These are phyloP conservation scores for Tapera naevia DNA, from an alignment of 2,797 vertebrate genomes.

Conservation along the genomic window DNA sequence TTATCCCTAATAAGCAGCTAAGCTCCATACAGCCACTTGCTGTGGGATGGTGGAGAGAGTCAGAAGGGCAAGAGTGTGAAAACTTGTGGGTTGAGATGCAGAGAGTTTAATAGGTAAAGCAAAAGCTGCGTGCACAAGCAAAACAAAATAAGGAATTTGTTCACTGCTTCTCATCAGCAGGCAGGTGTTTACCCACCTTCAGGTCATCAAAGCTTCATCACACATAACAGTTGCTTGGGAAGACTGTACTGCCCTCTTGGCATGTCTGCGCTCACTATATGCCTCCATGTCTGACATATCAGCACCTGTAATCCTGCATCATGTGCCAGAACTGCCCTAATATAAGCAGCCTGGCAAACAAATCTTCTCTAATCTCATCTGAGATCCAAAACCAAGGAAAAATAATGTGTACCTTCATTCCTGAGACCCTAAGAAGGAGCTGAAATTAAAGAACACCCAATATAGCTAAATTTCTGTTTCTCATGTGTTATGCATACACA, in stretches of 20 bases:
- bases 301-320: background rate
- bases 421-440: background rate
- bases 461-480: background rate
- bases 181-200: background rate
- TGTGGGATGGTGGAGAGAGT: background rate
- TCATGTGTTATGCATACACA: background rate
- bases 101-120: background rate
- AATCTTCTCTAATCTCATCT: background rate
- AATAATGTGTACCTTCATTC: background rate
- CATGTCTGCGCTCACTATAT: background rate
- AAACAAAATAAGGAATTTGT: background rate
- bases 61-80: background rate
- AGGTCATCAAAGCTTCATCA: background rate
- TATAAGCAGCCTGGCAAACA: background rate
- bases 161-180: background rate
- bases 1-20: background rate
- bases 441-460: background rate
- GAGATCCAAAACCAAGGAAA: background rate
- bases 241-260: background rate
- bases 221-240: fast-evolving
- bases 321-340: background rate
- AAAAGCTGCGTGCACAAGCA: background rate
- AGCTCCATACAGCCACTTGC: background rate
- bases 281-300: background rate
- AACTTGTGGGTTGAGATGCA: background rate